These are phyloP conservation scores for Aurelia coerulea DNA, from an alignment of 30 jellyfish, hydroid and myxozoan genomes.

Conservation along the genomic window DNA sequence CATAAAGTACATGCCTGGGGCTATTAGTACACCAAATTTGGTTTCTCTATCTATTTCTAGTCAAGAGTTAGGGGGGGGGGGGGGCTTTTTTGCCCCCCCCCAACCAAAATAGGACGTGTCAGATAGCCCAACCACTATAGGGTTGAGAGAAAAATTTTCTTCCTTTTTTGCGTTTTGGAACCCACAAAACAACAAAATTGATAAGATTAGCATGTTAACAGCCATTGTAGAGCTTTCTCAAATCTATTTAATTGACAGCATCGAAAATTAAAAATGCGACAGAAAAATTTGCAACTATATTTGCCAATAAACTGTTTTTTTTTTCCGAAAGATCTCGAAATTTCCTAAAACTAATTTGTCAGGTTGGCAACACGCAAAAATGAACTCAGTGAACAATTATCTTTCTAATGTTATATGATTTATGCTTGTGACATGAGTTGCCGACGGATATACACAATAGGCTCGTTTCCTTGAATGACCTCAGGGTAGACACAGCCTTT, in stretches of 20 bases:
- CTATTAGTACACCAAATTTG: no score
- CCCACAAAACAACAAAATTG: neutral
- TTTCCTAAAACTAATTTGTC: neutral
- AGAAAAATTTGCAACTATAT: neutral
- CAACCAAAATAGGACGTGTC: no score
- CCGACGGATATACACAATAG: conserved; percentile 2
- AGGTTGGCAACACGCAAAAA: conserved; percentile 12
- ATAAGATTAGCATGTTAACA: neutral
- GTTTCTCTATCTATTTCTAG: no score
- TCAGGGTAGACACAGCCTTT: no score
- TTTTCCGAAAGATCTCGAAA: neutral
- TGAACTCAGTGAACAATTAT: neutral
- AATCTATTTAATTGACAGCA: neutral
- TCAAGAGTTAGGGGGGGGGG: no score
- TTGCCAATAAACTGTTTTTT: neutral
- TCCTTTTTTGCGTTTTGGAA: neutral
- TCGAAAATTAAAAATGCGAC: neutral
- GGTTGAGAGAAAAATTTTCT: no score
- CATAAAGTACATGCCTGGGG: no score
- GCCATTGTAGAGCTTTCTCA: conserved; percentile 7
- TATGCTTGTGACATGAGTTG: conserved; percentile 10
- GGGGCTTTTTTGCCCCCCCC: no score
- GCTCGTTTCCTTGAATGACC: no score
- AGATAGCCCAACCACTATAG: no score
- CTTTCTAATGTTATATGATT: conserved; percentile 3